These are phyloP conservation scores for Taxidea taxus DNA, from an alignment of 2,113 vertebrate genomes.

Conservation along the genomic window DNA sequence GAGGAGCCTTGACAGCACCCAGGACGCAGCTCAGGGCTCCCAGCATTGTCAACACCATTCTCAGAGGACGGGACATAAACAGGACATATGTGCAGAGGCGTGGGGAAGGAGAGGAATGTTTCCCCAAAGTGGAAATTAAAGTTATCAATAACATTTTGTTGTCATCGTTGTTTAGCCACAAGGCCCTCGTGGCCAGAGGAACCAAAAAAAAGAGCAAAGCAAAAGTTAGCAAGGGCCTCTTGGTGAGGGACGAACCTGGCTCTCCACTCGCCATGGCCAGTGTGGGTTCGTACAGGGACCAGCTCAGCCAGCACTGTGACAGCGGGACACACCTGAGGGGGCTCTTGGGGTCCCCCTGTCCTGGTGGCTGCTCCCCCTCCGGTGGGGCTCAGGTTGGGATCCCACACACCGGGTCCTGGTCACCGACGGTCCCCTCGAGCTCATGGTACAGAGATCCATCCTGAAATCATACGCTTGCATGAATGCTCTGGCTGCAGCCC, in stretches of 20 bases:
- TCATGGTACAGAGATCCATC: background rate
- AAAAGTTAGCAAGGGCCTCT: background rate
- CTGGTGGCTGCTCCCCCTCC: background rate
- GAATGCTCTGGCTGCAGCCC: background rate
- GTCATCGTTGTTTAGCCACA: constrained; percentile 19
- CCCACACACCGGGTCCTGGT: background rate
- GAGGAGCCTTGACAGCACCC: constrained; percentile 32
- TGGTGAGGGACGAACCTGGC: background rate
- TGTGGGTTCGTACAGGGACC: background rate
- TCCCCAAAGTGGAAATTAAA: constrained; percentile 62
- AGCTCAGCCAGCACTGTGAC: background rate
- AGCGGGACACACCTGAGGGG: background rate
- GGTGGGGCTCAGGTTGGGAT: background rate
- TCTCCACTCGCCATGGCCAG: background rate
- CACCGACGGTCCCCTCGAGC: background rate
- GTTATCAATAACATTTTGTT: constrained; percentile 51
- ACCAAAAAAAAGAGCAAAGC: background rate
- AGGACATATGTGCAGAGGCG: constrained; percentile 32
- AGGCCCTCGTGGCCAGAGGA: background rate
- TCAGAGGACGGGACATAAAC: constrained; percentile 21
- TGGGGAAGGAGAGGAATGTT: background rate
- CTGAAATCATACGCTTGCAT: background rate
- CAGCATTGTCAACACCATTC: background rate
- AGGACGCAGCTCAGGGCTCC: constrained; percentile 38
- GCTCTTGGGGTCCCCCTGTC: background rate